Evolutionary conservation across 2,888 invertebrate genomes (phyloP), one percentile per base, ranked within the genome.

Genomic region (Ariolimax columbianus): DNA sequence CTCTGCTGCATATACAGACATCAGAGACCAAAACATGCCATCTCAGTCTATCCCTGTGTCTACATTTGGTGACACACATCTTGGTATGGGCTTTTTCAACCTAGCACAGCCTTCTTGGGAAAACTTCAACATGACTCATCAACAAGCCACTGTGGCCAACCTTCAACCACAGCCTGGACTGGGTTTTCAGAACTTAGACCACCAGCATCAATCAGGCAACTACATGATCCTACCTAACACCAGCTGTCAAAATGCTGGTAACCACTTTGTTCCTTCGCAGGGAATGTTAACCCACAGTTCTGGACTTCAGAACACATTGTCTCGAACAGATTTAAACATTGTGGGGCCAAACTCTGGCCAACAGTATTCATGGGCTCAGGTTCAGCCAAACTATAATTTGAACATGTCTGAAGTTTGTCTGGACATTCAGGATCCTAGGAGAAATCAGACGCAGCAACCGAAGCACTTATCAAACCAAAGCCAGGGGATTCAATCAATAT

Each of bases 31-130:
- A 23, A 63, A 78, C n/a, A 26, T 77, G 51, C n/a, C 59, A 63
- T 36, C n/a, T 30, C 82, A 82, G 26, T 38, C 33, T 23, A 40
- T 75, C 7, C 30, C 82, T 17, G 33, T 40, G n/a, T 59, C 75
- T 7, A 75, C 82, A 30, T 73, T 82, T 63, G 26, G 59, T 40
- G 63, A 73, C 33, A 14, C 43, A n/a, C 75, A 63, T n/a, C 33
- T 43, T 26, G 59, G 43, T 19, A 82, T 63, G 82, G 73, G 36
- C 1, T 38, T 55, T 17, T 75, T 82, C 33, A 73, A 43, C 55
- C 2, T 59, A 19, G 0, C 73, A 23, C 82, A 82, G 30, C 51
- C 80, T 17, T 38, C 82, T 17, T 82, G 82, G 82, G 82, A 59
- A 30, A 73, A 75, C 43, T 82, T 82, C 33, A 59, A 40, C 63